Percentiles rank a stretch among this genome's conserved stretches.
Evolutionary conservation across 2,888 invertebrate species (phyloP).

Genomic region (Aporophyla lueneburgensis): DNA sequence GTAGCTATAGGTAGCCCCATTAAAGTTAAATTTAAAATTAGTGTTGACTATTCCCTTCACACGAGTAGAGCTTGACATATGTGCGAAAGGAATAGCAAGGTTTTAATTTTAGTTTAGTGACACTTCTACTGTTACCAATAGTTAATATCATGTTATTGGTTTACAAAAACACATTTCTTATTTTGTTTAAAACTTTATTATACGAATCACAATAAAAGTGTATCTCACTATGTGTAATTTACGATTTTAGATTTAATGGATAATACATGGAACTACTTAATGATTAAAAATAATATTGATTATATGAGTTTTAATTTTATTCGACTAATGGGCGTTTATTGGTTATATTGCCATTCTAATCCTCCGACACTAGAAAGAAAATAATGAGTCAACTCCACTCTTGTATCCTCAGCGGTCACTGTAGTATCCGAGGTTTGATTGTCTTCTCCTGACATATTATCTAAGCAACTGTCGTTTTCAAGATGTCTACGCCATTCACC

Average conservation of each 20-base stretch:
- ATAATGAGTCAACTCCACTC: slow-evolving; percentile 50
- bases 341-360: slow-evolving; percentile 52
- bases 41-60: too few relatives aligned
- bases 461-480: slow-evolving; percentile 43
- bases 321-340: too few relatives aligned
- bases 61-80: slow-evolving; percentile 27
- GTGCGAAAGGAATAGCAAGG: slow-evolving; percentile 29
- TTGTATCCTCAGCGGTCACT: slow-evolving; percentile 47
- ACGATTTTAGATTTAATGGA: slow-evolving; percentile 23
- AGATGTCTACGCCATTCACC: slow-evolving; percentile 45
- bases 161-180: slow-evolving; percentile 35
- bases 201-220: slow-evolving; percentile 41
- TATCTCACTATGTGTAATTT: slow-evolving; percentile 17
- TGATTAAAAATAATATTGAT: slow-evolving; percentile 27
- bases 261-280: slow-evolving; percentile 29
- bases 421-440: slow-evolving; percentile 39
- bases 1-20: too few relatives aligned
- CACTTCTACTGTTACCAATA: slow-evolving; percentile 8
- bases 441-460: slow-evolving; percentile 41
- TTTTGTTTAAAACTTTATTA: slow-evolving; percentile 44
- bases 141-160: background rate
- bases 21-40: too few relatives aligned
- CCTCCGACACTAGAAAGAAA: slow-evolving; percentile 52
- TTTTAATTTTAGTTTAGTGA: slow-evolving; percentile 39
- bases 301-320: slow-evolving; percentile 41